These are phyloP conservation scores for Hipparchia semele DNA, from an alignment of 2,888 invertebrate species.

Conservation along the genomic window DNA sequence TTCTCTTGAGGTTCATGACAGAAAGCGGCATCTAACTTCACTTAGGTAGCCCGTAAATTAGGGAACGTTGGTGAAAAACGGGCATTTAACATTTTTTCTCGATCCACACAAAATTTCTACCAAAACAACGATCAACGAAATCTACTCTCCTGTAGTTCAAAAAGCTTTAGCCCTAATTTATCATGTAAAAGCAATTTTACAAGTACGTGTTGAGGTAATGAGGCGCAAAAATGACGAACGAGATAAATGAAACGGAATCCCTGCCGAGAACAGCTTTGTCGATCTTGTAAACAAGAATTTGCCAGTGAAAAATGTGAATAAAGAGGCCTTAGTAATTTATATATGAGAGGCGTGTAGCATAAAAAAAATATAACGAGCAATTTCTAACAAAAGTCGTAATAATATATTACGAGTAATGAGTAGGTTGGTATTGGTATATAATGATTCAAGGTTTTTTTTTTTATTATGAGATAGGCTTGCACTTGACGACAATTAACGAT, in stretches of 20 bases:
- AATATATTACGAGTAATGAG: background rate
- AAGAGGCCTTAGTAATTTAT: conserved; percentile 17
- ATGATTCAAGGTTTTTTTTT: background rate
- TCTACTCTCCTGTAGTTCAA: background rate
- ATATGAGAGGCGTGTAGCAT: conserved; percentile 1
- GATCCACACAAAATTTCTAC: background rate
- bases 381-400: conserved; percentile 10
- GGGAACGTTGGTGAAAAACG: too few relatives aligned
- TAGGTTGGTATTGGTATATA: too few relatives aligned
- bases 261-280: conserved; percentile 23
- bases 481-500: too few relatives aligned
- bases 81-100: too few relatives aligned
- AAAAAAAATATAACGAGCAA: conserved; percentile 17
- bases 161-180: conserved; percentile 21
- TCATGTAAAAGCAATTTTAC: conserved; percentile 17
- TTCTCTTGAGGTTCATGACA: too few relatives aligned
- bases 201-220: conserved; percentile 31
- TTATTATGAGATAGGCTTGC: too few relatives aligned
- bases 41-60: too few relatives aligned
- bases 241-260: conserved; percentile 32
- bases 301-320: conserved; percentile 18
- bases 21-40: too few relatives aligned
- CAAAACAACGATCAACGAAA: background rate
- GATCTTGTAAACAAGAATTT: conserved; percentile 24
- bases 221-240: conserved; percentile 36